Evolutionary conservation across 2,888 invertebrate genomes (phyloP).

Genomic region (Mystacides longicornis): DNA sequence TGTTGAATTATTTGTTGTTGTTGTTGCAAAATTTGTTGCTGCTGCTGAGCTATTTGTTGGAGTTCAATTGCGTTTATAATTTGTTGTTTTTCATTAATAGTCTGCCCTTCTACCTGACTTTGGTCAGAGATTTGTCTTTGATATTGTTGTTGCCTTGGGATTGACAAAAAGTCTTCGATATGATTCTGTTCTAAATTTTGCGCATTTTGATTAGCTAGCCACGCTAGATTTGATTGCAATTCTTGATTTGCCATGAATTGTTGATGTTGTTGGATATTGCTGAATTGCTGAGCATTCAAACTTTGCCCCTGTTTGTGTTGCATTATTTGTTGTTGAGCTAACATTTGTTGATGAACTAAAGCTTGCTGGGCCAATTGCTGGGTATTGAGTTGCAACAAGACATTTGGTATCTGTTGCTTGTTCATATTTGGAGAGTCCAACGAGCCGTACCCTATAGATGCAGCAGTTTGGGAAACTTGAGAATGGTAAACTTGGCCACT

Average conservation of each 20-base stretch:
- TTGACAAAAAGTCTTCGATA: constrained; percentile 16
- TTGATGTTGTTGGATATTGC: constrained; percentile 38
- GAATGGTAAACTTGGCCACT: constrained; percentile 23
- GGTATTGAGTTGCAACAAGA: constrained; percentile 22
- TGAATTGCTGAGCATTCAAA: constrained; percentile 17
- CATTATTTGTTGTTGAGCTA: constrained; percentile 16
- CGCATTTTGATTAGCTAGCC: constrained; percentile 43
- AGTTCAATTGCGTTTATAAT: constrained; percentile 26
- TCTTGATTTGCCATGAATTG: constrained; percentile 49
- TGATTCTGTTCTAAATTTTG: constrained; percentile 46
- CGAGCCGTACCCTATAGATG: constrained; percentile 24
- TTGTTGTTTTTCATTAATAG: constrained; percentile 30
- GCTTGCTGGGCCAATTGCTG: constrained; percentile 37
- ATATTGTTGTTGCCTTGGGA: constrained; percentile 37
- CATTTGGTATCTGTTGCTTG: constrained; percentile 19
- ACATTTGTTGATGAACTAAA: constrained; percentile 44
- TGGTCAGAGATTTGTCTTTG: constrained; percentile 44
- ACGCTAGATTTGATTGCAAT: constrained; percentile 47
- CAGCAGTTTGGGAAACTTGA: constrained; percentile 29
- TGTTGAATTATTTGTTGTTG: constrained; percentile 33
- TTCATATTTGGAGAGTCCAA: constrained; percentile 20
- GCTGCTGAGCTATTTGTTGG: constrained; percentile 41
- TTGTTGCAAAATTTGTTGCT: constrained; percentile 32
- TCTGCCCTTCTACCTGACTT: constrained; percentile 32
- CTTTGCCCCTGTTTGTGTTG: constrained; percentile 26